Evolutionary conservation across 2,797 vertebrate genomes (phyloP), one percentile per base, ranked within the genome.

Genomic region (Dendrocincla tyrannina): DNA sequence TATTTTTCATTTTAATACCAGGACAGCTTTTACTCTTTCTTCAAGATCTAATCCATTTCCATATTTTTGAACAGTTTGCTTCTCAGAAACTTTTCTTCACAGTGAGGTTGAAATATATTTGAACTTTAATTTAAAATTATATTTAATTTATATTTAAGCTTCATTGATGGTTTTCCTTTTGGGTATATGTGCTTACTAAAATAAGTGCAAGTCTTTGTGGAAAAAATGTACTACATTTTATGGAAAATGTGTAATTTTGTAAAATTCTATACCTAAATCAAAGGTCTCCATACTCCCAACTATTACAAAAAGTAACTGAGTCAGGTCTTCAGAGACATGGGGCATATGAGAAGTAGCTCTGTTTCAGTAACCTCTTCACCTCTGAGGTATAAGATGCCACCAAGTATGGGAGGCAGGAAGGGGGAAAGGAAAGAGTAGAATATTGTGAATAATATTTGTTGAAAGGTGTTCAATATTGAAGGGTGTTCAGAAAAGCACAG

Each of bases 241-340:
- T 2, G 1, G 15, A 79, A 63, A 47, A 50, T 8, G 0, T 13
- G 13, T 24, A 0, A 23, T 69, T 67, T 63, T 81, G 0, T 42
- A 81, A 9, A 60, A 4, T 42, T 2, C 1, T 70, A 2, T 42
- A 33, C 7, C 20, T 69, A 42, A 69, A 76, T 62, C 50, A 85
- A 73, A 73, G 19, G 2, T 86, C 9, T 90, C 30, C 2, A 28
- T 49, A 69, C 0, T 5, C 7, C 3, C 22, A 79, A 37, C 18
- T 66, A 49, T 7, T n/a, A 63, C 3, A 55, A 73, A 37, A 32
- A 20, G 6, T 60, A 75, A 3, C 6, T n/a, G 16, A 47, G 23
- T 55, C 6, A 19, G 68, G 6, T 19, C 32, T 85, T 60, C 41
- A 60, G 33, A 78, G 10, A 32, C 3, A 17, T 24, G 3, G 7